phyloP scores from a whole-genome alignment of 2,888 invertebrate species.

The Epinotia ramella region DNA sequence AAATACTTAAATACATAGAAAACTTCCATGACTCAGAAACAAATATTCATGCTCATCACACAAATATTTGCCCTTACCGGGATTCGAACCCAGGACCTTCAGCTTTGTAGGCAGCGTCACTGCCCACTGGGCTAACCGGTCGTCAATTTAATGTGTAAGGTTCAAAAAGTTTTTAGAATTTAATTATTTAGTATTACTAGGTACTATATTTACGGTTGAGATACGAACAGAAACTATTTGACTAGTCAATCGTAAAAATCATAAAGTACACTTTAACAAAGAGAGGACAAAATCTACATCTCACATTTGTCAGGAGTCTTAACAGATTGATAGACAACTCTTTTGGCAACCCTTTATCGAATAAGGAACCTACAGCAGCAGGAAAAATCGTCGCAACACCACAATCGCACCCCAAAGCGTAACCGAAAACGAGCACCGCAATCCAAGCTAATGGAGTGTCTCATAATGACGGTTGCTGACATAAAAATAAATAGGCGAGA shows the following conservation, averaged over 20 bases:
- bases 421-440: constrained; percentile 84
- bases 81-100: too few relatives aligned
- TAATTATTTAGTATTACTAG: too few relatives aligned
- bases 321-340: background rate
- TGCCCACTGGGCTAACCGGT: too few relatives aligned
- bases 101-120: too few relatives aligned
- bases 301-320: background rate
- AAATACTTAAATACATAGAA: too few relatives aligned
- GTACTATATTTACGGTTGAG: too few relatives aligned
- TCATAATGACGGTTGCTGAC: constrained; percentile 86
- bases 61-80: too few relatives aligned
- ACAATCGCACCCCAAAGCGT: constrained; percentile 81
- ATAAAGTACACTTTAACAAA: background rate
- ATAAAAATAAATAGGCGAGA: constrained; percentile 86
- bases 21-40: too few relatives aligned
- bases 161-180: too few relatives aligned
- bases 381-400: constrained; percentile 64
- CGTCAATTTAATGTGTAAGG: too few relatives aligned
- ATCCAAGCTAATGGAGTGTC: constrained; percentile 86
- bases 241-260: background rate
- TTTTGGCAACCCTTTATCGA: constrained; percentile 61
- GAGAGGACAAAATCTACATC: background rate
- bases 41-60: too few relatives aligned
- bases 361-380: constrained; percentile 52
- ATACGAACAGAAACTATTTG: too few relatives aligned